Conservation (phyloP, 2,797 vertebrate genomes). For the Neosalanx taihuensis region DNA sequence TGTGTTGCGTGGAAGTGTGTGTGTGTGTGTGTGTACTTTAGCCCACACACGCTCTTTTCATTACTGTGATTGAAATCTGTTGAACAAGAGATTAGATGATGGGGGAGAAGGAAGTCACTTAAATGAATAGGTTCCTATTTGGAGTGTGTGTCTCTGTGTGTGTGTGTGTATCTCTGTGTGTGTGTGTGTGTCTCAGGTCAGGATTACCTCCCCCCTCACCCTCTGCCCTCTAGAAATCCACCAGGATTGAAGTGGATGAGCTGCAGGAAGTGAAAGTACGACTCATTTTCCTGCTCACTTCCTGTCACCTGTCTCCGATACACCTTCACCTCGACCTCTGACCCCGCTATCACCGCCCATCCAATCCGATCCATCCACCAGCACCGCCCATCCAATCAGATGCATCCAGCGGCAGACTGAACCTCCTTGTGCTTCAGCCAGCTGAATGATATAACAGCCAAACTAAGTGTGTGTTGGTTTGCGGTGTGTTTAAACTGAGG, state of each 20-base stretch:
- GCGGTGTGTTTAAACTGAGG: too few species aligned
- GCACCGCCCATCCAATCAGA: too few species aligned
- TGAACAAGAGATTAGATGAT: slow-evolving; percentile 66
- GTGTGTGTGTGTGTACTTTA: neutral
- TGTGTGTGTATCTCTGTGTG: neutral
- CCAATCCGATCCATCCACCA: too few species aligned
- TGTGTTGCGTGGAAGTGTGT: neutral
- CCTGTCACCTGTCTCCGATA: neutral
- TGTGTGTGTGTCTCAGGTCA: neutral
- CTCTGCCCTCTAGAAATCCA: neutral
- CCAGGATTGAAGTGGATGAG: neutral
- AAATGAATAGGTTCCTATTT: slow-evolving; percentile 63
- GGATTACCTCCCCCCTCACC: neutral
- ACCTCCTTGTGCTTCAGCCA: neutral
- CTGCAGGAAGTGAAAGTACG: neutral
- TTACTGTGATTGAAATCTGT: slow-evolving; percentile 63
- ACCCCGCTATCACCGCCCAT: neutral
- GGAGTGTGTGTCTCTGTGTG: slow-evolving; percentile 25
- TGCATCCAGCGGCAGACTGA: too few species aligned
- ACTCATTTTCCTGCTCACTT: neutral
- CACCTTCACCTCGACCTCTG: neutral
- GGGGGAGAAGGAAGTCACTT: slow-evolving; percentile 57
- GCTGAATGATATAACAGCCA: neutral
- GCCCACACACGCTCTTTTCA: slow-evolving; percentile 49
- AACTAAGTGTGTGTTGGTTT: too few species aligned